phyloP scores from a whole-genome alignment of 2,113 vertebrate genomes.

The Ceyx margarethae region DNA sequence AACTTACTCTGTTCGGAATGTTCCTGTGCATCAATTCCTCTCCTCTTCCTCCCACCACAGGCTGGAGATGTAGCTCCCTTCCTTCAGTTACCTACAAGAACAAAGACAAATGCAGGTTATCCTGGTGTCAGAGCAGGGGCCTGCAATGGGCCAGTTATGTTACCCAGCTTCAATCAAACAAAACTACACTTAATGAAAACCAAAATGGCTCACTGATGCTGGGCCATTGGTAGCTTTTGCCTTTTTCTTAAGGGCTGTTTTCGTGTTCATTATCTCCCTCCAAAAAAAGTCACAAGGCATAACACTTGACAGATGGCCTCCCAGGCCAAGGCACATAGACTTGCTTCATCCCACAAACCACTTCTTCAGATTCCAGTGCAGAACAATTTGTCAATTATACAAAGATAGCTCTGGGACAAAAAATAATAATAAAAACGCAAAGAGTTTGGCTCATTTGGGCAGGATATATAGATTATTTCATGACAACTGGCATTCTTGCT shows the following conservation, averaged over 20 bases:
- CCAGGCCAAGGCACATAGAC: constrained; percentile 13
- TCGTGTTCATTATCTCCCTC: neutral
- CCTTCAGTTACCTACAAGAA: neutral
- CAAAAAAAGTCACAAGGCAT: neutral
- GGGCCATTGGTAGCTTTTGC: neutral
- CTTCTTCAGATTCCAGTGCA: constrained; percentile 5
- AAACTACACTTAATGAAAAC: neutral
- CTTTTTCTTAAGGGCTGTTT: constrained; percentile 6
- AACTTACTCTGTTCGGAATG: neutral
- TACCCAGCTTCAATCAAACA: neutral
- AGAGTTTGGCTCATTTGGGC: constrained; percentile 28
- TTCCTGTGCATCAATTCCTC: neutral
- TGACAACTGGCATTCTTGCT: constrained; percentile 4
- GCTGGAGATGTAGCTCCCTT: neutral
- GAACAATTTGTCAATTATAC: neutral
- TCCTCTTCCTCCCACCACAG: neutral
- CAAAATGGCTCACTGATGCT: neutral
- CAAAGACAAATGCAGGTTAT: neutral
- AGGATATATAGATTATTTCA: constrained; percentile 33
- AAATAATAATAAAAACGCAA: neutral
- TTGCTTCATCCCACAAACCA: neutral
- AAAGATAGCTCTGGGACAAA: neutral
- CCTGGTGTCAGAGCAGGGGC: neutral
- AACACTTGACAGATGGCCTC: neutral
- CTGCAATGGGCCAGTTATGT: neutral